Evolutionary conservation across 2,888 invertebrate genomes (phyloP).

Genomic region (Itoplectis maculator): DNA sequence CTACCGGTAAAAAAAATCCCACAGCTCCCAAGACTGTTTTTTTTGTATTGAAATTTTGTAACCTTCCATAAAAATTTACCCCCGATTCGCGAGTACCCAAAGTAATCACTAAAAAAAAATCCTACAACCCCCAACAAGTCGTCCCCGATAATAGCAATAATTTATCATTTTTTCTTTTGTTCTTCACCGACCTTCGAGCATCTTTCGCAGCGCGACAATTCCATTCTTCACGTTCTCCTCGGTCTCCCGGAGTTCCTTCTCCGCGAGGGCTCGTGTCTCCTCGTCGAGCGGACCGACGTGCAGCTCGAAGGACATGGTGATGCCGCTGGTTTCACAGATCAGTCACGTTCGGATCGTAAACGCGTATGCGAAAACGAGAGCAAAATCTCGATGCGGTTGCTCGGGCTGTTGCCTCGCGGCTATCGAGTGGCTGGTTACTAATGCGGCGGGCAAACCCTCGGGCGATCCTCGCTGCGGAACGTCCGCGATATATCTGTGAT

Average conservation of each 20-base stretch:
- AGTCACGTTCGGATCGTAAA: too few species aligned
- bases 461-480: conserved; percentile 75
- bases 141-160: too few species aligned
- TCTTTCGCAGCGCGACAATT: conserved; percentile 79
- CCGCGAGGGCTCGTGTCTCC: conserved; percentile 79
- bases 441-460: too few species aligned
- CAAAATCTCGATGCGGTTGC: conserved; percentile 5
- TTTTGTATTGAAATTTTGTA: too few species aligned
- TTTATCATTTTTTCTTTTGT: too few species aligned
- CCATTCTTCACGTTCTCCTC: conserved; percentile 83
- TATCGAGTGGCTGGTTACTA: conserved; percentile 9
- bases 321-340: too few species aligned
- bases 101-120: neutral
- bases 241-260: conserved; percentile 84
- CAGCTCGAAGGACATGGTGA: conserved; percentile 78
- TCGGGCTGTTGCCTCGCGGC: too few species aligned
- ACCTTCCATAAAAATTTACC: too few species aligned
- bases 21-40: neutral
- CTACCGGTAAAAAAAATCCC: neutral
- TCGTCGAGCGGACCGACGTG: conserved; percentile 71
- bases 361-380: too few species aligned
- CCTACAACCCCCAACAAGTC: neutral
- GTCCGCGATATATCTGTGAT: conserved; percentile 79
- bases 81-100: too few species aligned
- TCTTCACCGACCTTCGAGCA: conserved; percentile 81